Conservation (phyloP, 2,888 invertebrate genomes). For the Trichacis sp. region DNA sequence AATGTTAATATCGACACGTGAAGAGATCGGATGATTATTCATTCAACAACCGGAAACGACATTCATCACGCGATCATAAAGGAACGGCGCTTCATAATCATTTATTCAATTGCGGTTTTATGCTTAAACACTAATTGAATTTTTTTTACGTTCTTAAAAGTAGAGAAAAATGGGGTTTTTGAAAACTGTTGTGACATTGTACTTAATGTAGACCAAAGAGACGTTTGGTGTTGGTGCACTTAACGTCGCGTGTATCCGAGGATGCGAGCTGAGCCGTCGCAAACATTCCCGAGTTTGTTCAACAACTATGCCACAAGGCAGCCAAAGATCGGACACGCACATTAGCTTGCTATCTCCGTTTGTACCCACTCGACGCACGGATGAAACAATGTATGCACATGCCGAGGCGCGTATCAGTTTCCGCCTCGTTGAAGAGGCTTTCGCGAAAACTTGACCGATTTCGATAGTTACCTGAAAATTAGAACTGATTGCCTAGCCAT, state of each 20-base stretch:
- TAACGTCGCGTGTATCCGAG: slow-evolving; percentile 34
- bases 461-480: no score
- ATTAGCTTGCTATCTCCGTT: slow-evolving; percentile 17
- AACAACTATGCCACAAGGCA: slow-evolving; percentile 51
- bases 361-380: slow-evolving; percentile 28
- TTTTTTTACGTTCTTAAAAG: no score
- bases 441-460: background rate
- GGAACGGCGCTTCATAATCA: slow-evolving; percentile 26
- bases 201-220: slow-evolving; percentile 21
- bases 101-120: background rate
- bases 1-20: slow-evolving; percentile 33
- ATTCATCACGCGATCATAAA: slow-evolving; percentile 16
- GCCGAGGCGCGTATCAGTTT: slow-evolving; percentile 44
- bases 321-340: slow-evolving; percentile 48
- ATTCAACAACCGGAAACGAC: slow-evolving; percentile 37
- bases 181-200: slow-evolving; percentile 25
- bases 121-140: background rate
- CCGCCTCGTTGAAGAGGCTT: slow-evolving; percentile 50
- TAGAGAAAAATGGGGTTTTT: no score
- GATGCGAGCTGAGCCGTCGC: slow-evolving; percentile 47
- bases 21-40: slow-evolving; percentile 28
- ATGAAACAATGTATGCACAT: slow-evolving; percentile 53
- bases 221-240: slow-evolving; percentile 37
- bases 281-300: slow-evolving; percentile 60
- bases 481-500: no score